Conservation (phyloP, 2,113 vertebrate species). For the Colossoma macropomum region DNA sequence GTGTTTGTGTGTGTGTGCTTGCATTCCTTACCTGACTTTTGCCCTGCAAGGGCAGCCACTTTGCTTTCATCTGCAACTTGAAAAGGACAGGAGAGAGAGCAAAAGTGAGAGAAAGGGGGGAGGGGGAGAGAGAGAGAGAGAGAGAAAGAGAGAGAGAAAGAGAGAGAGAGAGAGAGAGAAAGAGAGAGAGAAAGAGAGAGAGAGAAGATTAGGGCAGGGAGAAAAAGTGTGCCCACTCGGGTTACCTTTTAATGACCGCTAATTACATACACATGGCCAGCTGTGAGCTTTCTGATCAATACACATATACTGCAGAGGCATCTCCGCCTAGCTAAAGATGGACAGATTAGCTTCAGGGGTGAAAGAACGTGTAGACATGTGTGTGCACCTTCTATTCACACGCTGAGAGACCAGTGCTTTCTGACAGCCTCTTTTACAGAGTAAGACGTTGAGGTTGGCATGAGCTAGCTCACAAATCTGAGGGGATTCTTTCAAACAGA, state of each 20-base stretch:
- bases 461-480: not conserved
- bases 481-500: constrained; percentile 5
- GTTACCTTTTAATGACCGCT: constrained; percentile 55
- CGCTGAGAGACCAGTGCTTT: constrained; percentile 9
- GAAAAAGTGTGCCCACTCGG: constrained; percentile 19
- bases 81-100: constrained; percentile 65
- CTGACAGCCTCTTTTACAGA: constrained; percentile 9
- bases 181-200: constrained; percentile 34
- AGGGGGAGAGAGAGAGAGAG: constrained; percentile 58
- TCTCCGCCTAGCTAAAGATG: constrained; percentile 12
- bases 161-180: constrained; percentile 52
- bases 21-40: constrained; percentile 79
- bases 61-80: constrained; percentile 88
- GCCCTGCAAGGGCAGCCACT: constrained; percentile 74
- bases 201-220: constrained; percentile 26
- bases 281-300: constrained; percentile 44
- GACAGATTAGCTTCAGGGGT: not conserved
- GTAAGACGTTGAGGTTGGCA: not conserved
- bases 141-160: constrained; percentile 34
- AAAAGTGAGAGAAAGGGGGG: constrained; percentile 1
- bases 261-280: constrained; percentile 50
- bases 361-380: not conserved
- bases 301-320: constrained; percentile 3
- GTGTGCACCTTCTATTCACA: constrained; percentile 13
- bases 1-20: constrained; percentile 33